Base-by-base conservation (phyloP, 2,888 invertebrate species). In the Keiferia lycopersicella region DNA sequence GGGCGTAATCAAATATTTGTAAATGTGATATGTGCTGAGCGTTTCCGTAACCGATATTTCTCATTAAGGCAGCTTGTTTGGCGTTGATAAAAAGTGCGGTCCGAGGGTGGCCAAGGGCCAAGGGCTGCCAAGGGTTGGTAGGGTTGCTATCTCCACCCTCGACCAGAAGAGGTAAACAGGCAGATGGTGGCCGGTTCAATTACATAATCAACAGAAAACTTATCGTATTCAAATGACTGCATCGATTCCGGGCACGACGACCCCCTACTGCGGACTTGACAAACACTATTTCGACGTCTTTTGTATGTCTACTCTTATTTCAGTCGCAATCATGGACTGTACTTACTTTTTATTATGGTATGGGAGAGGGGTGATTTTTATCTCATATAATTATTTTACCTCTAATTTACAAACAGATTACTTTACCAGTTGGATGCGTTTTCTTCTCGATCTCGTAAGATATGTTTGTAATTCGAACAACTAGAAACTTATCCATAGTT, bases 41-140 rank as follows among this genome's bases (percentile, higher is more conserved):
- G 83, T 88, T 88, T 89, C 87, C 86, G 91, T 87, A 87, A 90
- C 88, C 81, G 87, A 91, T 91, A 90, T 89, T 88, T 87, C 88
- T 91, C 89, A 87, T 91, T 90, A 87, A 83, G 76, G 75, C 76
- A 72, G 71, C 73, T 80, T 90, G 85, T 89, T 90, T 88, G 83
- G 74, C 67, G 81, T 72, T 74, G 84, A 87, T 91, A 91, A 91
- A 91, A 91, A 91, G 82, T 26, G 79, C 73, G 26, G 82, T 77
- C 81, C 81, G 78, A 81, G 76, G 82, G 80, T 85, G 83, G 85
- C 85, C 91, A 86, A 79, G 83, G 85, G 85, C 76, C 83, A 86
- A 79, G 83, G 85, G n/a, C n/a, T n/a, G n/a, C n/a, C n/a, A n/a
- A n/a, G n/a, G n/a, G 84, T 76, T 83, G 77, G 75, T 86, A 87